These are phyloP conservation scores for Strigamia transsilvanica DNA, from an alignment of 2,888 invertebrate species.

Conservation along the genomic window DNA sequence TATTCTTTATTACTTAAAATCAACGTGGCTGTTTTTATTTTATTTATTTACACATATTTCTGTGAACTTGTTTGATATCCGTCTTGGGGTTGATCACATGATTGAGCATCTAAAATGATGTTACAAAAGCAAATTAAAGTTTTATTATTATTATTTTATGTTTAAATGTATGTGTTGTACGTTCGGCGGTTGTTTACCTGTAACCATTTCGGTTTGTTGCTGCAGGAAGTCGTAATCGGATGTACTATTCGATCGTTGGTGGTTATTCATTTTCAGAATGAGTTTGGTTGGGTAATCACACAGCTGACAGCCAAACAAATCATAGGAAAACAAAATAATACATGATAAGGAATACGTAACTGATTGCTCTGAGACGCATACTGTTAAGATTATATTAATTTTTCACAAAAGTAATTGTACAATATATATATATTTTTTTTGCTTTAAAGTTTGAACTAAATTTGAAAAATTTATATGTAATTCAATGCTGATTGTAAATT, in stretches of 20 bases:
- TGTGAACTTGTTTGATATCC: neutral
- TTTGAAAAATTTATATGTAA: too few relatives aligned
- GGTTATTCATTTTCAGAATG: constrained; percentile 16
- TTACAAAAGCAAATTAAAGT: neutral
- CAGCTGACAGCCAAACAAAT: neutral
- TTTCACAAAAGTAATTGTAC: too few relatives aligned
- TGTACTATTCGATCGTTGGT: neutral
- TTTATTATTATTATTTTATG: neutral
- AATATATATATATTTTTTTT: too few relatives aligned
- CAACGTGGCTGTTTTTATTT: neutral
- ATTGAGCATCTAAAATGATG: neutral
- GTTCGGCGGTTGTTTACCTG: constrained; percentile 10
- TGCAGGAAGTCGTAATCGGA: neutral
- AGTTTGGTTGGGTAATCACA: neutral
- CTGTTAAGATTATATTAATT: too few relatives aligned
- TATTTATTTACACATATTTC: constrained; percentile 11
- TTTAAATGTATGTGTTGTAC: neutral
- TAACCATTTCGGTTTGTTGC: neutral
- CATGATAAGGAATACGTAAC: too few relatives aligned
- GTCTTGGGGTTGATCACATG: neutral
- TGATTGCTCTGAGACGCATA: too few relatives aligned
- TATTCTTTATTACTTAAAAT: neutral
- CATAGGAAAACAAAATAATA: neutral
- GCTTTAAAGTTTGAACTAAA: too few relatives aligned
- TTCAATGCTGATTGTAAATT: too few relatives aligned